Evolutionary conservation across 1,140 invertebrate genomes (phyloP).

Genomic region (Nasonia giraulti): DNA sequence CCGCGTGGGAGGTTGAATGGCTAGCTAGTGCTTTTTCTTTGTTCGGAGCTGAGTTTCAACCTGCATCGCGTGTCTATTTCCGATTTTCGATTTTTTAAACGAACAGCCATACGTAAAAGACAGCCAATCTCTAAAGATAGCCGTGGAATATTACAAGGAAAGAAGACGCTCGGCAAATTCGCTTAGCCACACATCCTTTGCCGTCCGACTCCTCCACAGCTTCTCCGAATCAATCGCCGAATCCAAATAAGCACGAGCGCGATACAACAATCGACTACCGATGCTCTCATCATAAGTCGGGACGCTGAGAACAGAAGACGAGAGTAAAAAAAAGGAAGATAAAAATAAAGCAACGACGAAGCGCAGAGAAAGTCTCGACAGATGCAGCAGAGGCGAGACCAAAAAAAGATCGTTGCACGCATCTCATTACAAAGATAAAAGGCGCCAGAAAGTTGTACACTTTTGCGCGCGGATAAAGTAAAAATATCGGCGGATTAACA

Average conservation of each 20-base stretch:
- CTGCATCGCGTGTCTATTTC: too few species aligned
- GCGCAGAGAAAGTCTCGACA: background rate
- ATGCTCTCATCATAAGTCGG: background rate
- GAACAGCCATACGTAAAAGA: too few species aligned
- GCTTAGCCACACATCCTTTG: background rate
- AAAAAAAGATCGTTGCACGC: background rate
- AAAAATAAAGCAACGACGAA: background rate
- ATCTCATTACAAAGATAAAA: background rate
- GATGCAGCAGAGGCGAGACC: background rate
- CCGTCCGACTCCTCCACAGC: background rate
- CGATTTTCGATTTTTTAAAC: too few species aligned
- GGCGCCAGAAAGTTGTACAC: background rate
- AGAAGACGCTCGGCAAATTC: background rate
- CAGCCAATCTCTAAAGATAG: background rate
- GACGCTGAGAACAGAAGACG: background rate
- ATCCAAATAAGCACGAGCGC: constrained; percentile 30
- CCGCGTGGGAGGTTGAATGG: too few species aligned
- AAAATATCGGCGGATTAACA: background rate
- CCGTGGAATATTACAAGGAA: background rate
- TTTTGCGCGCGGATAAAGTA: background rate
- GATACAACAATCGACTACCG: background rate
- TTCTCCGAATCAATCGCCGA: constrained; percentile 27
- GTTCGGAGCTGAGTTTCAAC: too few species aligned
- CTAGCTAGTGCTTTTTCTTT: too few species aligned
- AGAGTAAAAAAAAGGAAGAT: background rate